These are phyloP conservation scores for Steatornis caripensis DNA, from an alignment of 2,113 vertebrate genomes.

Conservation along the genomic window DNA sequence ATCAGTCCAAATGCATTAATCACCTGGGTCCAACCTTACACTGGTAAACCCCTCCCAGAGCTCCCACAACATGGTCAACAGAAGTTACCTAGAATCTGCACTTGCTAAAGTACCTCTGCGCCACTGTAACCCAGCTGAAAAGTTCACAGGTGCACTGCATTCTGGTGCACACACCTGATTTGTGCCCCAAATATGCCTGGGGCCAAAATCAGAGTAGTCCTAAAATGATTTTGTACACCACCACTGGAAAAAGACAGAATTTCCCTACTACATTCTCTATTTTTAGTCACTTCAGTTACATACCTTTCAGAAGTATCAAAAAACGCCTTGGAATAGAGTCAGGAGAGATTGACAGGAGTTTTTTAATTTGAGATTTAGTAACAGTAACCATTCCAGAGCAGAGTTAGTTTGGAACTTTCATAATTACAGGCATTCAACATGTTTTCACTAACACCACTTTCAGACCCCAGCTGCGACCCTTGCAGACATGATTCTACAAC, in stretches of 20 bases:
- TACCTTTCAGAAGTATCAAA: not conserved
- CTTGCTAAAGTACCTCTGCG: not conserved
- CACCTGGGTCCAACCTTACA: not conserved
- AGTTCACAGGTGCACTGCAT: not conserved
- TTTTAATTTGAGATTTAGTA: not conserved
- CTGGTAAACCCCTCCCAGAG: not conserved
- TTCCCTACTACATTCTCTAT: not conserved
- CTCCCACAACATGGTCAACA: fast-evolving
- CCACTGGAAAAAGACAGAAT: not conserved
- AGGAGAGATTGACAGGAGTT: not conserved
- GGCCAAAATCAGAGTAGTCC: not conserved
- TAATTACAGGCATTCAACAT: not conserved
- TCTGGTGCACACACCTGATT: not conserved
- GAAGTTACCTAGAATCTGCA: not conserved
- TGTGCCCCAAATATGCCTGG: not conserved
- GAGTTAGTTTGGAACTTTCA: not conserved
- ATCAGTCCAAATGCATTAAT: not conserved
- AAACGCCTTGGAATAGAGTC: not conserved
- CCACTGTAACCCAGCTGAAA: not conserved
- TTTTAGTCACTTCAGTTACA: not conserved
- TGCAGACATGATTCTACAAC: not conserved
- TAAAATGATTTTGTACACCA: not conserved
- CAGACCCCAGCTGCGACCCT: not conserved
- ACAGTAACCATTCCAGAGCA: not conserved
- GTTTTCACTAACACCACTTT: not conserved